These are phyloP conservation scores for Scaptomyza graminum DNA, from an alignment of 1,140 invertebrate species.

Conservation along the genomic window DNA sequence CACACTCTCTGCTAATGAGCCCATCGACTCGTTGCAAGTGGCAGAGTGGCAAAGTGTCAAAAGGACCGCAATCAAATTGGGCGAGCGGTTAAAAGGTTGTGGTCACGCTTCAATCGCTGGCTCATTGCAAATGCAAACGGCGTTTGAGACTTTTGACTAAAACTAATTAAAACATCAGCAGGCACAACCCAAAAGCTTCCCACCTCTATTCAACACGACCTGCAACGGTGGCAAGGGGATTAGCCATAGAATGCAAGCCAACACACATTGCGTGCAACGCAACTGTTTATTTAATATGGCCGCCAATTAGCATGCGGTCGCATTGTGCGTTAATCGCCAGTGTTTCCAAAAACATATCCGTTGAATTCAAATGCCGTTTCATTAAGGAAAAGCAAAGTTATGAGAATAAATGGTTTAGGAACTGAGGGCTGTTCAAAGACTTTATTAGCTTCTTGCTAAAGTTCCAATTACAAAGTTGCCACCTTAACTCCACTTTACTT, in stretches of 20 bases:
- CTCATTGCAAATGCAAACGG: slow-evolving; percentile 62
- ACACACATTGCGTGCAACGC: slow-evolving; percentile 26
- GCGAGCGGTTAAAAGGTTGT: slow-evolving; percentile 31
- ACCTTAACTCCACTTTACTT: too few species aligned
- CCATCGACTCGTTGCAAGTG: neutral
- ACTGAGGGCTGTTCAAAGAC: too few species aligned
- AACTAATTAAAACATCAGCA: slow-evolving; percentile 70
- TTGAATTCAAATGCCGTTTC: too few species aligned
- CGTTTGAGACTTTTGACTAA: slow-evolving; percentile 49
- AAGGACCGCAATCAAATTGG: slow-evolving; percentile 66
- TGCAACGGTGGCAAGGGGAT: slow-evolving; percentile 29
- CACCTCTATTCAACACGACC: neutral
- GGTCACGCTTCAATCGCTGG: slow-evolving; percentile 29
- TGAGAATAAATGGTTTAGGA: too few species aligned
- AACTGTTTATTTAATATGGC: slow-evolving; percentile 52
- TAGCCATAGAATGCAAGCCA: slow-evolving; percentile 32
- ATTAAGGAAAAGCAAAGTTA: too few species aligned
- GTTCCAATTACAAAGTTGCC: too few species aligned
- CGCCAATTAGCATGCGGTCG: slow-evolving; percentile 57
- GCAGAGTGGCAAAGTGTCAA: slow-evolving; percentile 35
- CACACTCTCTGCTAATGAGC: slow-evolving; percentile 41
- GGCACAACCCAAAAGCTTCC: neutral
- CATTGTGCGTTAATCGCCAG: slow-evolving; percentile 13
- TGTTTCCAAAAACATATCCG: neutral
- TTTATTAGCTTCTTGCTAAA: too few species aligned